Evolutionary conservation across 1,140 invertebrate species (phyloP).

Genomic region (Cardiocondyla obscurior): DNA sequence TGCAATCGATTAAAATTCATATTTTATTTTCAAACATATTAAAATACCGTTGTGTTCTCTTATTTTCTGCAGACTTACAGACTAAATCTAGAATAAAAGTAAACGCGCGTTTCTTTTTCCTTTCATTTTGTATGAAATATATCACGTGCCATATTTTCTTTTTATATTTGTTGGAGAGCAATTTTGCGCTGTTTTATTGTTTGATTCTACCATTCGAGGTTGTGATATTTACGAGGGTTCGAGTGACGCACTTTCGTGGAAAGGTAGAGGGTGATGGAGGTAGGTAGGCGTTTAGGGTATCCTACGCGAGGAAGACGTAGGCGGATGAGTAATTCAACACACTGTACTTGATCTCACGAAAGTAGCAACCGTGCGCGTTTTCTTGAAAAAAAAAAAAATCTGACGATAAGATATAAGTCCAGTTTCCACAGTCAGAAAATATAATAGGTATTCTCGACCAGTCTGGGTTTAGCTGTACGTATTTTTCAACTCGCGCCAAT

Average conservation of each 20-base stretch:
- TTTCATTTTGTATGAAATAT: not conserved
- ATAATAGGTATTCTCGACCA: not conserved
- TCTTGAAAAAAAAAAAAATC: not conserved
- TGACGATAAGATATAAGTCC: not conserved
- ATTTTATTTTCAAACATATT: too few relatives aligned
- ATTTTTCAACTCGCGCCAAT: not conserved
- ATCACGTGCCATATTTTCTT: not conserved
- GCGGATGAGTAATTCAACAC: slow-evolving; percentile 28
- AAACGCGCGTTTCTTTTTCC: not conserved
- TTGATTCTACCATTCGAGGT: slow-evolving; percentile 25
- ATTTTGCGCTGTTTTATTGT: not conserved
- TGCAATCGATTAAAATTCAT: not conserved
- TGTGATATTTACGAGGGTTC: slow-evolving; percentile 16
- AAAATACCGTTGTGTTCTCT: too few relatives aligned
- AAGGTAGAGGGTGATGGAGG: slow-evolving; percentile 11
- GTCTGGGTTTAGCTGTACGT: not conserved
- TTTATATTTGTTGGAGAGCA: not conserved
- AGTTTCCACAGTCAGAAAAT: not conserved
- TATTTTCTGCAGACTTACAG: not conserved
- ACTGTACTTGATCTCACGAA: slow-evolving; percentile 1
- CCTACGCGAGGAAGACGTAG: slow-evolving; percentile 17
- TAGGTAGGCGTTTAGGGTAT: slow-evolving; percentile 32
- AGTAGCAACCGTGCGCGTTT: not conserved
- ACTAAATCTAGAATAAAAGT: not conserved
- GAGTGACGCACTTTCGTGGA: slow-evolving; percentile 56